These are phyloP conservation scores for Hydrotaea cyrtoneurina DNA, from an alignment of 2,888 invertebrate species.

Conservation along the genomic window DNA sequence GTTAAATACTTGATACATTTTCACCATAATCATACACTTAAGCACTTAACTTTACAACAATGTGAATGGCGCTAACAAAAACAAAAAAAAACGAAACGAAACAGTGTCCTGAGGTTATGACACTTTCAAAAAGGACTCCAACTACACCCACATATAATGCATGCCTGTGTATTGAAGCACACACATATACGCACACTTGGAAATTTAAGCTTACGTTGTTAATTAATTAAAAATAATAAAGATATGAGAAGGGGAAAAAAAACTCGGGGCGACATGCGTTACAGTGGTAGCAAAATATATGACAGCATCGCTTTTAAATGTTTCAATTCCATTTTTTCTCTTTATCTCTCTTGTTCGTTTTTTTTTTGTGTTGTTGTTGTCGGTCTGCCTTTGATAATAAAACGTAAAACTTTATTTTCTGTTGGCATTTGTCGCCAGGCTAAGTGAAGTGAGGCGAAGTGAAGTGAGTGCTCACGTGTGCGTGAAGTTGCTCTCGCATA, in stretches of 20 bases:
- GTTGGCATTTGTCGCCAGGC: not conserved
- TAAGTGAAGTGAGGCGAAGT: not conserved
- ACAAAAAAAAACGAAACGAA: no score
- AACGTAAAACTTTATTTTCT: not conserved
- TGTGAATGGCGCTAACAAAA: not conserved
- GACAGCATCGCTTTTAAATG: conserved; percentile 3
- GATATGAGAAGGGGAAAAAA: not conserved
- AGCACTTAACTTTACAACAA: conserved; percentile 6
- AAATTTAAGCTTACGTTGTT: not conserved
- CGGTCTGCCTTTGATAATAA: not conserved
- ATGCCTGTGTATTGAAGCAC: not conserved
- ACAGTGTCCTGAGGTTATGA: not conserved
- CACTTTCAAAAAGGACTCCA: not conserved
- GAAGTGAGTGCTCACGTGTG: conserved; percentile 9
- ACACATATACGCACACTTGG: not conserved
- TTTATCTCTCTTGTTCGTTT: not conserved
- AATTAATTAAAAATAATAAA: conserved; percentile 28
- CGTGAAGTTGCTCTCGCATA: conserved; percentile 8
- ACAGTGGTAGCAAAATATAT: not conserved
- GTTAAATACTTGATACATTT: conserved; percentile 3
- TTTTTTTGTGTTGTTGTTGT: not conserved
- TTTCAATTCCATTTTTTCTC: not conserved
- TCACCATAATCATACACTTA: conserved; percentile 2
- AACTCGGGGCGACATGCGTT: not conserved
- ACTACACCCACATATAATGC: no score